Base-by-base conservation (phyloP, 1,140 invertebrate genomes). In the Drosophila auraria region DNA sequence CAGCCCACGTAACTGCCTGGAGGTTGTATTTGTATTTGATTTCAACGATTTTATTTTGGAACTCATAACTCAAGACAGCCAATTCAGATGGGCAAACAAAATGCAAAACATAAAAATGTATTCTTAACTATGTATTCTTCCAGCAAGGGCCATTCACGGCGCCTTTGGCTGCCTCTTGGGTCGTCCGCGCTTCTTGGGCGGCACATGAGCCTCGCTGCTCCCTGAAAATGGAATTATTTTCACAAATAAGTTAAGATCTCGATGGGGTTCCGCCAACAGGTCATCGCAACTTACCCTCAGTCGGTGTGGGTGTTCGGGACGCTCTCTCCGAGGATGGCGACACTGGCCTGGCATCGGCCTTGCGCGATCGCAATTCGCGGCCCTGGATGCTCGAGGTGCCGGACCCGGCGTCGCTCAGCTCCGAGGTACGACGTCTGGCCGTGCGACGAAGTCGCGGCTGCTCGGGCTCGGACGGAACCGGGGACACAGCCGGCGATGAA, bases 181-280 rank as follows among this genome's bases (percentile, higher is more conserved):
- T 14, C 82, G 56, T 0, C 82, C 63, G 11, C 82, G 82, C 53
- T 83, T 83, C 66, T 80, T 83, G 14, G 44, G 82, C 20, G 82
- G 82, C 38, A 80, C 63, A 40, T 30, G 60, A 7, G 77, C 38
- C 1, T 83, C 82, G 14, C 27, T 72, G 23, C 7, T 36, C 0
- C 5, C 69, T 72, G 44, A 6, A 23, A 27, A 36, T 9, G 36
- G 38, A 2, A 17, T 45, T 0, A 38, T 12, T 2, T 11, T 11
- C 9, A 36, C 33, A 36, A 11, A 12, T 36, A 12, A 36, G 33
- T 11, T 11, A 36, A 36, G 8, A 11, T 11, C 33, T 36, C 30
- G 7, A 30, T 30, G 5, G 30, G 30, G 5, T 30, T 30, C 30
- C 20, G 20, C 20, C 30, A 30, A 30, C 7, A 12, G 8, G 33